Conservation (phyloP, 2,888 invertebrate genomes). For the Cantharis lateralis region DNA sequence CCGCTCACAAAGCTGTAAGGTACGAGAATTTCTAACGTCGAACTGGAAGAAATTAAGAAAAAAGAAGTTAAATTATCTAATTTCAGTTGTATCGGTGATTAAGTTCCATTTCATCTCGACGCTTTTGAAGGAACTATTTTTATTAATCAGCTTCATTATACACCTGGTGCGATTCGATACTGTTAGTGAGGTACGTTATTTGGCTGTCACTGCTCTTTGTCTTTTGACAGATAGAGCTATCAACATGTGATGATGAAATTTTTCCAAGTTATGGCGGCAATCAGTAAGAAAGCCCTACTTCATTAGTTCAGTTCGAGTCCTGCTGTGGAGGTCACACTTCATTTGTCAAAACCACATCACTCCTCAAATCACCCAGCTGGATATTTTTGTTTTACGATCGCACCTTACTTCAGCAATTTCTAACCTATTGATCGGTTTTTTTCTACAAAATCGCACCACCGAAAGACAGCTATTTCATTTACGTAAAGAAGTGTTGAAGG, state of each 20-base stretch:
- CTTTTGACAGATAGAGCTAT: slow-evolving; percentile 53
- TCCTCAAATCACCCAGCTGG: slow-evolving; percentile 22
- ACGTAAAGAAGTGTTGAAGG: not conserved
- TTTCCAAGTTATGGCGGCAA: slow-evolving; percentile 49
- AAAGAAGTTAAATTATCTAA: not conserved
- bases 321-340: slow-evolving; percentile 51
- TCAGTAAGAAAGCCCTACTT: slow-evolving; percentile 46
- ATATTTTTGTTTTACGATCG: slow-evolving; percentile 26
- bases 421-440: not conserved
- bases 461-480: slow-evolving; percentile 7
- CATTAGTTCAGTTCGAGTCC: slow-evolving; percentile 50
- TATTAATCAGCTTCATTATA: slow-evolving; percentile 49
- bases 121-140: slow-evolving; percentile 31
- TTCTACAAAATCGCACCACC: not conserved
- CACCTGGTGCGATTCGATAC: slow-evolving; percentile 44
- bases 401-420: slow-evolving; percentile 10
- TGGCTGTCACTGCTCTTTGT: slow-evolving; percentile 48
- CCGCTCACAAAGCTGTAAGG: no score
- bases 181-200: slow-evolving; percentile 45
- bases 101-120: not conserved
- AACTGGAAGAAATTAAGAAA: not conserved
- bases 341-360: slow-evolving; percentile 52
- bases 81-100: not conserved
- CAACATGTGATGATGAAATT: slow-evolving; percentile 52
- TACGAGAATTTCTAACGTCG: no score